phyloP scores from a whole-genome alignment of 2,888 invertebrate species.

The Caenorhabditis afra region DNA sequence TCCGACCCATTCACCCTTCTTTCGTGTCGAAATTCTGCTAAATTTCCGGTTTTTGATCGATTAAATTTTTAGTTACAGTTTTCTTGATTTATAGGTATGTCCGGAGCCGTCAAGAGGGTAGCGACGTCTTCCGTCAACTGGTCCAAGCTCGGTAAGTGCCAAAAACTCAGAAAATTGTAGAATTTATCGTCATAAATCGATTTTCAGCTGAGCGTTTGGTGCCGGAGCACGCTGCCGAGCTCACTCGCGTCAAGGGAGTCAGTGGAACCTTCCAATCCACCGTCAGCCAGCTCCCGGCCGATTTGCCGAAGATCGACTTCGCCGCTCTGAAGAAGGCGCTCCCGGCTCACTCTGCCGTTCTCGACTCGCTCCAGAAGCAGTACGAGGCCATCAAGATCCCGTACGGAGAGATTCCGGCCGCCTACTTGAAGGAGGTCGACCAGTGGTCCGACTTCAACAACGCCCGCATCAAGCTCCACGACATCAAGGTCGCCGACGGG shows the following conservation, averaged over 20 bases:
- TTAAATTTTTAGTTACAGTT: neutral
- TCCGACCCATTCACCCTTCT: too few species aligned
- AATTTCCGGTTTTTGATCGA: neutral
- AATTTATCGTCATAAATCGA: neutral
- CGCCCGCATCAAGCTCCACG: slow-evolving; percentile 75
- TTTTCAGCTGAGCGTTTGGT: slow-evolving; percentile 62
- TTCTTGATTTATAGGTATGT: slow-evolving; percentile 65
- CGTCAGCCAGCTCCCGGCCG: slow-evolving; percentile 76
- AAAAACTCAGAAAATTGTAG: too few species aligned
- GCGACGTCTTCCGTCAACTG: slow-evolving; percentile 78
- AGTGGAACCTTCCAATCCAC: slow-evolving; percentile 75
- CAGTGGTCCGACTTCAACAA: slow-evolving; percentile 78
- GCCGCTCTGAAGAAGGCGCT: slow-evolving; percentile 79
- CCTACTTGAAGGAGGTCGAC: slow-evolving; percentile 75
- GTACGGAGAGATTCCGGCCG: slow-evolving; percentile 77
- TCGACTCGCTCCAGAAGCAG: slow-evolving; percentile 80
- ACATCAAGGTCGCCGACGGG: slow-evolving; percentile 77
- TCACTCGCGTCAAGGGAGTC: slow-evolving; percentile 77
- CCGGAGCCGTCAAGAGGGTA: slow-evolving; percentile 79
- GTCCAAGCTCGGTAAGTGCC: slow-evolving; percentile 72
- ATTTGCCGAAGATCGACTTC: slow-evolving; percentile 80
- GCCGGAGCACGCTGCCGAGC: slow-evolving; percentile 75
- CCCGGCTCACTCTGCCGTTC: slow-evolving; percentile 75
- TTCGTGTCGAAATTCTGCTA: neutral
- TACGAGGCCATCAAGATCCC: slow-evolving; percentile 79